These are phyloP conservation scores for Leptinotarsa peninsularis DNA, from an alignment of 2,888 invertebrate genomes.

Conservation along the genomic window DNA sequence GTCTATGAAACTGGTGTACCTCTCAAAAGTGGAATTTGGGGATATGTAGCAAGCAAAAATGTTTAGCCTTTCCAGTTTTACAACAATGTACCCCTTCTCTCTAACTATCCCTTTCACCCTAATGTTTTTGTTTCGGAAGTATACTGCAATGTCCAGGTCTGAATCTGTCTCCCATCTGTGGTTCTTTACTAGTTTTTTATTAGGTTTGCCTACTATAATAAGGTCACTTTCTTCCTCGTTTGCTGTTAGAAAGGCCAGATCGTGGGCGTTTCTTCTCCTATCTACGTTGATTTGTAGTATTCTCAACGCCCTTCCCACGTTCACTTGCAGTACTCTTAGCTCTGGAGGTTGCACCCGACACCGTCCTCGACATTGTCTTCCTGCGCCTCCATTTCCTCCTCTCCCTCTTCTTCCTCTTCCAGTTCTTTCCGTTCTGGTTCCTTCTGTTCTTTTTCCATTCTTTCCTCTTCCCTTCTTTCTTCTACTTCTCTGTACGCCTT, in stretches of 20 bases:
- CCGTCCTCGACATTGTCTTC: too few species aligned
- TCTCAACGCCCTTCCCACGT: not conserved
- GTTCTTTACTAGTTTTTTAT: not conserved
- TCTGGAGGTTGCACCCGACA: too few species aligned
- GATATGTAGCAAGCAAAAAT: constrained; percentile 18
- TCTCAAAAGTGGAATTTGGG: constrained; percentile 15
- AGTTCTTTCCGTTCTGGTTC: too few species aligned
- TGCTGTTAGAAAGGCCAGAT: not conserved
- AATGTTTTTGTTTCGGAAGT: constrained; percentile 26
- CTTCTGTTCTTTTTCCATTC: too few species aligned
- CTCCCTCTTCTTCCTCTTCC: too few species aligned
- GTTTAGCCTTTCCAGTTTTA: not conserved
- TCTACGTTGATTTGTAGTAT: not conserved
- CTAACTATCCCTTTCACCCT: not conserved
- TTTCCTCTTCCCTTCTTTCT: too few species aligned
- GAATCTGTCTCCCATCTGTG: constrained; percentile 24
- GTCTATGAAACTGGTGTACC: not conserved
- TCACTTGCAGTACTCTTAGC: not conserved
- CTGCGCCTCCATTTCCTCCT: too few species aligned
- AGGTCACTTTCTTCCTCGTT: not conserved
- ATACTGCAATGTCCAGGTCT: constrained; percentile 24
- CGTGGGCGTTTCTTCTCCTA: not conserved
- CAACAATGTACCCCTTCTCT: not conserved
- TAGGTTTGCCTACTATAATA: not conserved
- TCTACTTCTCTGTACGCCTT: too few species aligned